Conservation (phyloP, 2,888 invertebrate species). For the Chirona hameri region DNA sequence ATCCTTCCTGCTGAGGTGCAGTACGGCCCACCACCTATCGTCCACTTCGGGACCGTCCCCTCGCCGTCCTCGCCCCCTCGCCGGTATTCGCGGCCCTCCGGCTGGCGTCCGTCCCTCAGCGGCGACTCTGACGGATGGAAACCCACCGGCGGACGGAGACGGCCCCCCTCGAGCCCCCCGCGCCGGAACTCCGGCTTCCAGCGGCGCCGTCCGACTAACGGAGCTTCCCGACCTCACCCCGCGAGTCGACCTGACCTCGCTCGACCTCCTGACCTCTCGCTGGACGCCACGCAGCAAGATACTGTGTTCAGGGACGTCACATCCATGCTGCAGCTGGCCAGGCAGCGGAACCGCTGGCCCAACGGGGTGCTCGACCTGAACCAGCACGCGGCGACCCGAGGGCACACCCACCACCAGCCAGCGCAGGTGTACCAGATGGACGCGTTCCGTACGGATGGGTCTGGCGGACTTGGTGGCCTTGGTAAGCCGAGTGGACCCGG, state of each 20-base stretch:
- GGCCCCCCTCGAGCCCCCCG: not conserved
- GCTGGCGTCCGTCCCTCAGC: not conserved
- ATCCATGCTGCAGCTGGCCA: not conserved
- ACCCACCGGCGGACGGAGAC: too few species aligned
- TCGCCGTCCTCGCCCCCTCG: not conserved
- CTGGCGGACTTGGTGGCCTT: too few species aligned
- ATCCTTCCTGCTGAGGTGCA: not conserved
- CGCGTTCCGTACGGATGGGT: not conserved
- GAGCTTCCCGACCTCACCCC: not conserved
- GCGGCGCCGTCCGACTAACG: not conserved
- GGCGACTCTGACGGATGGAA: not conserved
- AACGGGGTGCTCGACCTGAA: not conserved
- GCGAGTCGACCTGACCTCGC: not conserved
- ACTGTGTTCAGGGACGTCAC: not conserved
- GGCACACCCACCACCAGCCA: not conserved
- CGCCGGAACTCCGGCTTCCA: not conserved
- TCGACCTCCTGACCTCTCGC: not conserved
- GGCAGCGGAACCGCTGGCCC: not conserved
- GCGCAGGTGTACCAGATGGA: not conserved
- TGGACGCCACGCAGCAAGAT: not conserved
- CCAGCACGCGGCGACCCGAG: not conserved
- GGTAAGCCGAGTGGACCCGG: not conserved
- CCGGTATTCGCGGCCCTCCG: not conserved
- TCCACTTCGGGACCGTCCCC: not conserved
- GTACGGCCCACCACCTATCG: not conserved